These are phyloP conservation scores for Lophochroa leadbeateri DNA, from an alignment of 2,113 vertebrate genomes.

Conservation along the genomic window DNA sequence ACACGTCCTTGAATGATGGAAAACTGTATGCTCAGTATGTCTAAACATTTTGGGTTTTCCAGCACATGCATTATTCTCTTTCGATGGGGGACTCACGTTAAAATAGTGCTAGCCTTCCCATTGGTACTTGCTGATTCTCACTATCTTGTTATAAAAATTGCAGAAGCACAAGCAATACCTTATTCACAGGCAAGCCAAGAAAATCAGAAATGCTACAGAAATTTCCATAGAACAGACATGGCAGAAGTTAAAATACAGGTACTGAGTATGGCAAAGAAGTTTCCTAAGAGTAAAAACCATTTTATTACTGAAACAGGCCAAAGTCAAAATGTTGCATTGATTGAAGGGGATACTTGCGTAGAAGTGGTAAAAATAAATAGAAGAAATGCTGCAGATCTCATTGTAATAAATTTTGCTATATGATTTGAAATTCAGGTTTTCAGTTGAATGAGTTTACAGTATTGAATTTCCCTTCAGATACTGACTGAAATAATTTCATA, in stretches of 20 bases:
- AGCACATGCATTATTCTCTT: neutral
- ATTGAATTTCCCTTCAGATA: conserved; percentile 32
- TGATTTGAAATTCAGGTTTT: conserved; percentile 41
- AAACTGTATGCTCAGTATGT: neutral
- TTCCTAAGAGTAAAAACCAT: neutral
- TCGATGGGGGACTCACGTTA: neutral
- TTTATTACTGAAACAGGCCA: neutral
- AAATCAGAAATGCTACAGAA: neutral
- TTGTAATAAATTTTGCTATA: conserved; percentile 29
- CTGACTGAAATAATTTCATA: conserved; percentile 22
- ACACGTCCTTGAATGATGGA: neutral
- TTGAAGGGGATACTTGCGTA: neutral
- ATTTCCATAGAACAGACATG: neutral
- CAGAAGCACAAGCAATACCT: neutral
- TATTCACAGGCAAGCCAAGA: neutral
- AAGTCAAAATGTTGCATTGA: neutral
- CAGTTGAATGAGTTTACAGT: conserved; percentile 18
- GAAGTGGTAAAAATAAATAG: neutral
- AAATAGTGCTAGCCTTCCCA: neutral
- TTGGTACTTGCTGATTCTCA: neutral
- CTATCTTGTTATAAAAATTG: neutral
- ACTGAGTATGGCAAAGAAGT: neutral
- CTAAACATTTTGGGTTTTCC: neutral
- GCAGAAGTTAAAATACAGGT: neutral
- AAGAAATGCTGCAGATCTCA: neutral